A percentile compares a stretch with the other conserved stretches of the same genome.
phyloP scores from a whole-genome alignment of 2,113 vertebrate species.

The Ctenodactylus gundi region DNA sequence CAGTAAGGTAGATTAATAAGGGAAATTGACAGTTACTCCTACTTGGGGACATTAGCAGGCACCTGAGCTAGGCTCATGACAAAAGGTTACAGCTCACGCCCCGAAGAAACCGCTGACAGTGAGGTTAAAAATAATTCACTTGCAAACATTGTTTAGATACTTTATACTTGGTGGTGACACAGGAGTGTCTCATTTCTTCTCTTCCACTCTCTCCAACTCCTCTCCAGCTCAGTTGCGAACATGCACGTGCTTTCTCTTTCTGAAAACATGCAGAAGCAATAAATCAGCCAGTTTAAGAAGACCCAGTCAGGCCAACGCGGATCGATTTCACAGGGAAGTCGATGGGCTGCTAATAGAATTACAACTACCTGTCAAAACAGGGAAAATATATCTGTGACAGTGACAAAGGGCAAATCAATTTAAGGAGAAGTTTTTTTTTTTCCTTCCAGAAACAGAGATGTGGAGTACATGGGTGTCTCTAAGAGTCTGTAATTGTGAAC shows the following conservation, averaged over 20 bases:
- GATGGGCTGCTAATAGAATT: conserved; percentile 90
- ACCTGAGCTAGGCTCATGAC: conserved; percentile 84
- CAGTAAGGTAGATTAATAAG: conserved; percentile 89
- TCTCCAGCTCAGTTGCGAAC: conserved; percentile 45
- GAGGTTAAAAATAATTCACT: conserved; percentile 84
- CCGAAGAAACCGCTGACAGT: conserved; percentile 68
- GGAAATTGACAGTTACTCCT: conserved; percentile 90
- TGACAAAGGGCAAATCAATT: conserved; percentile 89
- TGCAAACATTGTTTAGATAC: conserved; percentile 80
- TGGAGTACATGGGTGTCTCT: conserved; percentile 67
- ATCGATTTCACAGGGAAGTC: conserved; percentile 86
- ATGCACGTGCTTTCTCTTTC: conserved; percentile 53
- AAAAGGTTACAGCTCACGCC: conserved; percentile 85
- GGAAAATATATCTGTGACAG: conserved; percentile 86
- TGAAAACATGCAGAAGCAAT: conserved; percentile 86
- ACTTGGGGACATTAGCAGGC: conserved; percentile 82
- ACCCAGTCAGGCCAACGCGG: conserved; percentile 82
- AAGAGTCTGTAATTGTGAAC: conserved; percentile 60
- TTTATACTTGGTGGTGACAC: conserved; percentile 72
- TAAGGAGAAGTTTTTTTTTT: conserved; percentile 75
- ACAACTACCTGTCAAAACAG: conserved; percentile 90
- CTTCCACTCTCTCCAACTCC: not conserved
- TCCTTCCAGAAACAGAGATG: conserved; percentile 54
- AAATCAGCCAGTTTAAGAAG: conserved; percentile 89
- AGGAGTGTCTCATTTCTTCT: conserved; percentile 55